phyloP scores from a whole-genome alignment of 1,140 invertebrate genomes.

The Pinna nobilis region DNA sequence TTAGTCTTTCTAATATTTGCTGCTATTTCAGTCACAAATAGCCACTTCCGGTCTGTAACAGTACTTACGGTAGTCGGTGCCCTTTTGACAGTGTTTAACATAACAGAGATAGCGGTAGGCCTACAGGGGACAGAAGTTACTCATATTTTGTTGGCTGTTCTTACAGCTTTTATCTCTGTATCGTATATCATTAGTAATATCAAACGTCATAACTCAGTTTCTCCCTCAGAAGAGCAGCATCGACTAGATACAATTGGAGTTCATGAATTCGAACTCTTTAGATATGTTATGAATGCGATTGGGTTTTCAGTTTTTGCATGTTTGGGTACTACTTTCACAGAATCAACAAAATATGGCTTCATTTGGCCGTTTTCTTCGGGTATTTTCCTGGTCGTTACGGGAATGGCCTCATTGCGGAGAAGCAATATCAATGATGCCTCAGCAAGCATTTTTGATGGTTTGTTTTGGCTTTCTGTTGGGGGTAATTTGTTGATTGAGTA shows the following conservation, averaged over 20 bases:
- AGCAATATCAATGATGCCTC: constrained; percentile 36
- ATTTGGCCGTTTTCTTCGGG: constrained; percentile 54
- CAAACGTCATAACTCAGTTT: background rate
- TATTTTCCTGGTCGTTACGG: constrained; percentile 48
- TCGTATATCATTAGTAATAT: background rate
- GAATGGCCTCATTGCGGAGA: constrained; percentile 48
- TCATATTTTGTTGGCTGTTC: background rate
- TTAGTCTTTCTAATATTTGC: constrained; percentile 53
- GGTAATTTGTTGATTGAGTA: constrained; percentile 45
- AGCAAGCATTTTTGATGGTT: constrained; percentile 47
- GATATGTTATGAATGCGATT: constrained; percentile 53
- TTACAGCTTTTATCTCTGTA: constrained; percentile 14
- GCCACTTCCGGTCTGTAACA: constrained; percentile 31
- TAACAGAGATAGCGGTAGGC: constrained; percentile 23
- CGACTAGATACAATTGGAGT: background rate
- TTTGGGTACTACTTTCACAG: constrained; percentile 46
- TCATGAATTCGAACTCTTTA: constrained; percentile 49
- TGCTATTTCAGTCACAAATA: constrained; percentile 41
- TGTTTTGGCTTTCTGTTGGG: constrained; percentile 54
- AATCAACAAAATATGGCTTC: constrained; percentile 30
- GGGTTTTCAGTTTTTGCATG: constrained; percentile 51
- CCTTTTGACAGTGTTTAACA: constrained; percentile 55
- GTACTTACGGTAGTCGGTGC: constrained; percentile 47
- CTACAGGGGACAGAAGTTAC: background rate
- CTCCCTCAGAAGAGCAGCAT: too few species aligned